phyloP scores from a whole-genome alignment of 2,888 invertebrate genomes.

The Callosobruchus maculatus region DNA sequence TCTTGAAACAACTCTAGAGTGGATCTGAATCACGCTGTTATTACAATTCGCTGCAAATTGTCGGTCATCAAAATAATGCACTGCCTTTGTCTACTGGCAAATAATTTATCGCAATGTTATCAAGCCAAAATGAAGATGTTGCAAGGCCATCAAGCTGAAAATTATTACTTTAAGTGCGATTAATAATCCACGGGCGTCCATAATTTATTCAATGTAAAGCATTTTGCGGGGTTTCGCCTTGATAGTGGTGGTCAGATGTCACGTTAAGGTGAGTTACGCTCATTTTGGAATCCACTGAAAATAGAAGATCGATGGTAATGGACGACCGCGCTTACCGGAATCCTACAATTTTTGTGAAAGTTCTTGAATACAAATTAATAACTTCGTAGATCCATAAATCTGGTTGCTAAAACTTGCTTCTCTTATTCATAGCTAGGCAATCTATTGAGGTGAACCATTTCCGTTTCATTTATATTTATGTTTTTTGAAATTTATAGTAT shows the following conservation, averaged over 20 bases:
- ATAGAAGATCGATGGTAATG: neutral
- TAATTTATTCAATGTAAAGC: neutral
- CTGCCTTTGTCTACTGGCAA: neutral
- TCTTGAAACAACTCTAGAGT: too few species aligned
- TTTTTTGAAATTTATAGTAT: too few species aligned
- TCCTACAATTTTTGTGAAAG: neutral
- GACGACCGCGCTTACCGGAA: neutral
- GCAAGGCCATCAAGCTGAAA: slow-evolving; percentile 1
- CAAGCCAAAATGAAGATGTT: slow-evolving; percentile 5
- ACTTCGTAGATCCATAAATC: neutral
- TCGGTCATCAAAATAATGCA: neutral
- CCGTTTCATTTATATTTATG: neutral
- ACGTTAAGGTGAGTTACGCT: neutral
- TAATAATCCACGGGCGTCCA: neutral
- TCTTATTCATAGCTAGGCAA: neutral
- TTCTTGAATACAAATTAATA: neutral
- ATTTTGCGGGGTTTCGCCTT: neutral
- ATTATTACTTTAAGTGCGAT: slow-evolving; percentile 2
- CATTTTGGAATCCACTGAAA: neutral
- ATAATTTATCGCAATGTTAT: slow-evolving; percentile 1
- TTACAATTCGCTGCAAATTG: neutral
- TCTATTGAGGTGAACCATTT: neutral
- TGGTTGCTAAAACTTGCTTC: neutral
- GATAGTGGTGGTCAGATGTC: neutral
- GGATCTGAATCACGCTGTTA: neutral